phyloP scores from a whole-genome alignment of 1,140 invertebrate genomes.

The Platyscapa corneri region DNA sequence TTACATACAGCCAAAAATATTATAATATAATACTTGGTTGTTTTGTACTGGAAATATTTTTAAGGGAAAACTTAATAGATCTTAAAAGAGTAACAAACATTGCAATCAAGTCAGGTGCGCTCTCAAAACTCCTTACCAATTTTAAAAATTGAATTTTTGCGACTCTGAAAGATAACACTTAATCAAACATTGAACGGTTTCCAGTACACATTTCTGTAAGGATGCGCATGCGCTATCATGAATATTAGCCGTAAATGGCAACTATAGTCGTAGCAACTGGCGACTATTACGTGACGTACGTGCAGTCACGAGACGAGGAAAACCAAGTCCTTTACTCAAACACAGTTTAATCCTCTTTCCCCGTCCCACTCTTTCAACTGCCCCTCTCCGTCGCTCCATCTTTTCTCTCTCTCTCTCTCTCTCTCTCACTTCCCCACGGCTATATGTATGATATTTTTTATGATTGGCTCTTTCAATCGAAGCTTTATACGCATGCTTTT shows the following conservation, averaged over 20 bases:
- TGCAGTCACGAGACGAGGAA: not conserved
- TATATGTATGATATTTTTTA: not conserved
- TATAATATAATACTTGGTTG: no score
- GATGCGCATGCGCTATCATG: no score
- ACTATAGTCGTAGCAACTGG: not conserved
- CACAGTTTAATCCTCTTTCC: not conserved
- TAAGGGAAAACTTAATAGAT: no score
- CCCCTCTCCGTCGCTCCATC: not conserved
- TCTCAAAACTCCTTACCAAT: no score
- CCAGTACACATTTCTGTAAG: not conserved
- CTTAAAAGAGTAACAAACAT: no score
- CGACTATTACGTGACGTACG: constrained; percentile 10
- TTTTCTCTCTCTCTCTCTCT: no score
- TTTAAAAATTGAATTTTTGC: no score
- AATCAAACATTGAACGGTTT: not conserved
- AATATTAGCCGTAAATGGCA: constrained; percentile 38
- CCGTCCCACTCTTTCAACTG: not conserved
- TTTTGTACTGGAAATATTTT: no score
- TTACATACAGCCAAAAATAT: no score
- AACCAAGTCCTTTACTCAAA: constrained; percentile 40
- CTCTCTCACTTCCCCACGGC: not conserved
- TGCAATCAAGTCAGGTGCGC: no score
- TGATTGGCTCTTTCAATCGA: not conserved
- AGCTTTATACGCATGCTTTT: not conserved
- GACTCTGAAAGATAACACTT: not conserved